Percentiles rank a stretch among this genome's conserved stretches.
phyloP scores from a whole-genome alignment of 2,888 invertebrate species.

The Criorhina ranunculi region DNA sequence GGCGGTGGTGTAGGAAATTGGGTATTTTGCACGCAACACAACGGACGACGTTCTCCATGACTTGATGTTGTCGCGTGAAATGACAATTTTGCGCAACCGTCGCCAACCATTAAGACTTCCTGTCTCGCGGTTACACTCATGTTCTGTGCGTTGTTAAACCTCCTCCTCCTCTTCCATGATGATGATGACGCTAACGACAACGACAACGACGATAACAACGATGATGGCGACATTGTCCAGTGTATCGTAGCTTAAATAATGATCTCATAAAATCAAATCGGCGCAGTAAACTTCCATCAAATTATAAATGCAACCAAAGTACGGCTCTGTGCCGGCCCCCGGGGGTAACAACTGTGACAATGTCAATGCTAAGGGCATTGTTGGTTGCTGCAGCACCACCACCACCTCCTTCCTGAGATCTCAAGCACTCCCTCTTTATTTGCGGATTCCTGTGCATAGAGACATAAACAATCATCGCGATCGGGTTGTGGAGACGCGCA shows the following conservation, averaged over 20 bases:
- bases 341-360: conserved; percentile 68
- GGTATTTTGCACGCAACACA: conserved; percentile 61
- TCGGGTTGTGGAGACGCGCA: conserved; percentile 45
- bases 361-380: conserved; percentile 71
- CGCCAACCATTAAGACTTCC: conserved; percentile 72
- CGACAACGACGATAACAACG: background rate
- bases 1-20: conserved; percentile 52
- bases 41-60: conserved; percentile 47
- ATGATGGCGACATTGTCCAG: conserved; percentile 59
- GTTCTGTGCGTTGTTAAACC: conserved; percentile 1
- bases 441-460: conserved; percentile 37
- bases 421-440: conserved; percentile 42
- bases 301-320: conserved; percentile 73
- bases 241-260: conserved; percentile 73
- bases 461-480: conserved; percentile 62
- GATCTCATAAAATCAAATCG: conserved; percentile 74
- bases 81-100: conserved; percentile 69
- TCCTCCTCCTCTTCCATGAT: too few relatives aligned
- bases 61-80: conserved; percentile 70
- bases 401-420: conserved; percentile 6
- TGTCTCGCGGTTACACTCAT: conserved; percentile 33
- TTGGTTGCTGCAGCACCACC: conserved; percentile 8
- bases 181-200: background rate
- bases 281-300: conserved; percentile 73
- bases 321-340: background rate